These are phyloP conservation scores for Musca domestica DNA, from an alignment of 1,140 invertebrate genomes.

Conservation along the genomic window DNA sequence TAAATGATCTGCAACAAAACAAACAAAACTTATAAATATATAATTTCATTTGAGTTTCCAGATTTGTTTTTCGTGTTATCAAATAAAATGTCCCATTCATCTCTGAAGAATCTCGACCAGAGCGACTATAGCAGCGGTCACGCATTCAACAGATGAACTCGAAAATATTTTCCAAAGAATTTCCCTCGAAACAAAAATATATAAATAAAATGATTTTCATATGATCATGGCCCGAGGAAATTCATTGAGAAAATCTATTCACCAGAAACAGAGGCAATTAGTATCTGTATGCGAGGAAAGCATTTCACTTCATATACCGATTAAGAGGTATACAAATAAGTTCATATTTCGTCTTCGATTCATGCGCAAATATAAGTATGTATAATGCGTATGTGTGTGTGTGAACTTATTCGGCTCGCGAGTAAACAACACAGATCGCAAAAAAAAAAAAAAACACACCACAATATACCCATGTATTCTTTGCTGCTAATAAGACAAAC, in stretches of 20 bases:
- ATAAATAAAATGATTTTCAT: slow-evolving; percentile 3
- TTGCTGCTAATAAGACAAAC: no score
- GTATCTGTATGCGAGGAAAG: no score
- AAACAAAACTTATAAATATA: not conserved
- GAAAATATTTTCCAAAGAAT: slow-evolving; percentile 11
- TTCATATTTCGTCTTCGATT: not conserved
- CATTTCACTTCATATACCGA: not conserved
- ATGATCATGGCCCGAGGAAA: not conserved
- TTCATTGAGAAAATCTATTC: slow-evolving; percentile 15
- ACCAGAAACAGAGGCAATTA: no score
- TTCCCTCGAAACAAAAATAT: not conserved
- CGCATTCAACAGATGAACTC: slow-evolving; percentile 12
- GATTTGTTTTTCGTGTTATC: not conserved
- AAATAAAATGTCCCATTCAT: not conserved
- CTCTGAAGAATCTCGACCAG: not conserved
- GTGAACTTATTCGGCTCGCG: no score
- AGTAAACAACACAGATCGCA: not conserved
- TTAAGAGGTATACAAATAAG: slow-evolving; percentile 6
- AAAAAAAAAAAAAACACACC: not conserved
- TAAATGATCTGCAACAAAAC: slow-evolving; percentile 6
- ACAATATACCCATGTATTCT: not conserved
- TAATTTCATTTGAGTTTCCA: not conserved
- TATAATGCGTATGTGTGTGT: not conserved
- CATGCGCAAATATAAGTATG: not conserved
- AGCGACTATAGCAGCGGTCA: not conserved